Evolutionary conservation across 2,113 vertebrate genomes (phyloP).

Genomic region (Symphodus melops): DNA sequence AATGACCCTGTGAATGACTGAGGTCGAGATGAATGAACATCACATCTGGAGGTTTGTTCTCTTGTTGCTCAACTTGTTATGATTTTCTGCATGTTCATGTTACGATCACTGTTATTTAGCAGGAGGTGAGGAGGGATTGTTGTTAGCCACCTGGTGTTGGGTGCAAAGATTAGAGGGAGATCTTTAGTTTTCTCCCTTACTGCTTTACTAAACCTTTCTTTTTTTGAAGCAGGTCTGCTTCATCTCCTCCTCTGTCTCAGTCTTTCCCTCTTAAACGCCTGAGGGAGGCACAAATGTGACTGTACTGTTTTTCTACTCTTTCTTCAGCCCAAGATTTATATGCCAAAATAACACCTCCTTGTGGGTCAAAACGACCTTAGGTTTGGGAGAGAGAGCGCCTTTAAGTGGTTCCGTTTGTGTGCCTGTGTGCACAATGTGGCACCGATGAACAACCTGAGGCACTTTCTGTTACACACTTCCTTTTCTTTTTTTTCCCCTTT

Average conservation of each 20-base stretch:
- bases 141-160: background rate
- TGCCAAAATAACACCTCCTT: slow-evolving; percentile 39
- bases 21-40: background rate
- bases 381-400: slow-evolving; percentile 39
- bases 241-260: slow-evolving; percentile 19
- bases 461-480: slow-evolving; percentile 13
- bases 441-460: slow-evolving; percentile 36
- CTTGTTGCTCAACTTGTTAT: background rate
- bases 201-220: background rate
- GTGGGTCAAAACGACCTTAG: slow-evolving; percentile 60
- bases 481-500: slow-evolving; percentile 38
- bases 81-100: too few relatives aligned
- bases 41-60: background rate
- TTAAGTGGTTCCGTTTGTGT: slow-evolving; percentile 25
- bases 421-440: background rate
- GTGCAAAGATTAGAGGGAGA: too few relatives aligned
- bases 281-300: slow-evolving; percentile 33
- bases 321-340: slow-evolving; percentile 37
- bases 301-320: slow-evolving; percentile 43
- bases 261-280: slow-evolving; percentile 23
- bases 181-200: background rate
- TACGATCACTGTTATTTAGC: background rate
- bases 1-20: background rate
- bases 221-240: background rate
- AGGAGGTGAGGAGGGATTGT: background rate